These are phyloP conservation scores for Cinclus cinclus DNA, from an alignment of 2,113 vertebrate species.

Conservation along the genomic window DNA sequence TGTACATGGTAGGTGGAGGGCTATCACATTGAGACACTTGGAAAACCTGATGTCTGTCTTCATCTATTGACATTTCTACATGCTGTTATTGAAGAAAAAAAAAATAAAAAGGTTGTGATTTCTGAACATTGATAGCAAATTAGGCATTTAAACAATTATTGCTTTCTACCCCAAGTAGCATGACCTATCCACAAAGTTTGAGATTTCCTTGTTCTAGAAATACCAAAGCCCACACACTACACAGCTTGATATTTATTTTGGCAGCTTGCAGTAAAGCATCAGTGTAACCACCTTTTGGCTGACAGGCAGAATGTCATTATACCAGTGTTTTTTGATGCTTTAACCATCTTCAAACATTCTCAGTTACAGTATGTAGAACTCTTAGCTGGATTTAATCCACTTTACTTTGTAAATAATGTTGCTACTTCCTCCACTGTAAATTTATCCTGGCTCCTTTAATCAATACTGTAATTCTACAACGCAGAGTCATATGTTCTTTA, in stretches of 20 bases:
- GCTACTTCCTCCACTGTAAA: slow-evolving; percentile 26
- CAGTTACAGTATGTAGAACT: background rate
- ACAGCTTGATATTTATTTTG: slow-evolving; percentile 32
- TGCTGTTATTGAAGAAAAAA: background rate
- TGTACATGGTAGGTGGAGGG: background rate
- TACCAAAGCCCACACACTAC: background rate
- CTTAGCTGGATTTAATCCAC: slow-evolving; percentile 5
- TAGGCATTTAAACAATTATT: background rate
- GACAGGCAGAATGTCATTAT: slow-evolving; percentile 35
- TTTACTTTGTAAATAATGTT: slow-evolving; percentile 5
- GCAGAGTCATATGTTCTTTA: slow-evolving; percentile 1
- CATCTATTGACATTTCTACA: background rate
- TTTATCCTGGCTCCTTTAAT: slow-evolving; percentile 12
- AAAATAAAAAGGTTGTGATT: background rate
- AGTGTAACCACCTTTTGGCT: background rate
- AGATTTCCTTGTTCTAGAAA: background rate
- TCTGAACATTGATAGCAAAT: background rate
- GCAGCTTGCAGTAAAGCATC: background rate
- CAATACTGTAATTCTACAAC: background rate
- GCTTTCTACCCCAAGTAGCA: background rate
- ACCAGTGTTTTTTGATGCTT: background rate
- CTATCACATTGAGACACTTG: background rate
- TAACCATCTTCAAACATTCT: slow-evolving; percentile 21
- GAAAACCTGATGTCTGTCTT: background rate
- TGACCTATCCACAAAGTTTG: background rate